These are phyloP conservation scores for Chrysina gloriosa DNA, from an alignment of 2,888 invertebrate genomes.

Conservation along the genomic window DNA sequence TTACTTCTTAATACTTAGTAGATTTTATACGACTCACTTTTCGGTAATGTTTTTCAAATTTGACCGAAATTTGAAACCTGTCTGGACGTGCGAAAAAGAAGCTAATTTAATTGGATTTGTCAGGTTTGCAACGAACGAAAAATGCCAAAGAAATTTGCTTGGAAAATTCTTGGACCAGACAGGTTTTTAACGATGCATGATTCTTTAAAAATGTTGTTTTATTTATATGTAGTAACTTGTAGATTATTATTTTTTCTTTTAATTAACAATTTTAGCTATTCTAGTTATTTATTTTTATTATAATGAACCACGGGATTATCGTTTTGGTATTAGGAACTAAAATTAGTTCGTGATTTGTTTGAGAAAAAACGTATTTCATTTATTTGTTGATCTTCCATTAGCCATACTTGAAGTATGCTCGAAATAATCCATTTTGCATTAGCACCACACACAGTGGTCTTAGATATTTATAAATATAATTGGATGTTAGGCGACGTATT, in stretches of 20 bases:
- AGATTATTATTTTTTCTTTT: constrained; percentile 3
- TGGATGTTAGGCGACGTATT: background rate
- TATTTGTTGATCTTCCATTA: constrained; percentile 28
- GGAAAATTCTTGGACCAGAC: constrained; percentile 6
- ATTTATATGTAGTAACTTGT: constrained; percentile 33
- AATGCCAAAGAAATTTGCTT: background rate
- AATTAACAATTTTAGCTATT: no score
- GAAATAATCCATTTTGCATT: background rate
- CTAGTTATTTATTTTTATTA: no score
- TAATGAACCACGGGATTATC: background rate
- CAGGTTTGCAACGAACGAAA: background rate
- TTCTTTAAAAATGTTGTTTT: constrained; percentile 33
- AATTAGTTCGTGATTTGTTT: constrained; percentile 22
- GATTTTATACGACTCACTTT: background rate
- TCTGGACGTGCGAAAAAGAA: no score
- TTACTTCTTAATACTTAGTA: background rate
- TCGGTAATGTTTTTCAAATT: constrained; percentile 8
- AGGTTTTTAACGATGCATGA: constrained; percentile 7
- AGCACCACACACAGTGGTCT: background rate
- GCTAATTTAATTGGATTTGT: no score
- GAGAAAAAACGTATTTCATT: constrained; percentile 18
- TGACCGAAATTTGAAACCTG: background rate
- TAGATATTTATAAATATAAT: constrained; percentile 28
- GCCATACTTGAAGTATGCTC: constrained; percentile 2
- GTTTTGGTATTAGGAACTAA: constrained; percentile 5